Evolutionary conservation across 2,888 invertebrate species (phyloP).

Genomic region (Eucriotettix oculatus): DNA sequence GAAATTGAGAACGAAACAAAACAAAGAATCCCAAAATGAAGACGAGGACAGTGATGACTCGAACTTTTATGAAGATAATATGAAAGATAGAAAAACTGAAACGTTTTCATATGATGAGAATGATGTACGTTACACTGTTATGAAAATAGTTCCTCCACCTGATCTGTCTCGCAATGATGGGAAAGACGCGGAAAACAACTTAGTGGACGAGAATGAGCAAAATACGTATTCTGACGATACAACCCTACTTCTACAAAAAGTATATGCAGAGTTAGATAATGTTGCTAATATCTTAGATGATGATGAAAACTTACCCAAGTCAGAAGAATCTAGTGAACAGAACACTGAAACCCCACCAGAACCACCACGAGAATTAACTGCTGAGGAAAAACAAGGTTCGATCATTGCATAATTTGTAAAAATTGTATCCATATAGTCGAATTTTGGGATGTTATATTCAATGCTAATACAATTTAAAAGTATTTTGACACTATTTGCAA

Average conservation of each 20-base stretch:
- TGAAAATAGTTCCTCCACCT: constrained; percentile 20
- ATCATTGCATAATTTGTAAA: background rate
- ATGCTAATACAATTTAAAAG: too few species aligned
- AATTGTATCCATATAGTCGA: too few species aligned
- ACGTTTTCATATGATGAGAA: background rate
- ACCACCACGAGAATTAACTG: constrained; percentile 31
- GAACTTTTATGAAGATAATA: constrained; percentile 19
- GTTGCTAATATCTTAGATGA: constrained; percentile 23
- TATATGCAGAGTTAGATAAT: constrained; percentile 19
- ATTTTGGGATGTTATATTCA: too few species aligned
- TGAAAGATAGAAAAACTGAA: background rate
- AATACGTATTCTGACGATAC: constrained; percentile 8
- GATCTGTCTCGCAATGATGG: constrained; percentile 26
- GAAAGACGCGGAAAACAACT: constrained; percentile 10
- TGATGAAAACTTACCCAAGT: constrained; percentile 18
- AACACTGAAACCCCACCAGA: constrained; percentile 29
- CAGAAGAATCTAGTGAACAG: constrained; percentile 34
- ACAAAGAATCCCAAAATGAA: background rate
- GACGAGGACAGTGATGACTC: constrained; percentile 24
- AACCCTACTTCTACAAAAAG: constrained; percentile 3
- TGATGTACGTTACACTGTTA: constrained; percentile 4
- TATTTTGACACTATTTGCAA: too few species aligned
- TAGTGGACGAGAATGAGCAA: constrained; percentile 6
- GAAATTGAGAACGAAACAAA: background rate
- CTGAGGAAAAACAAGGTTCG: constrained; percentile 49